Evolutionary conservation across 2,797 vertebrate genomes (phyloP).

Genomic region (Xenops minutus): DNA sequence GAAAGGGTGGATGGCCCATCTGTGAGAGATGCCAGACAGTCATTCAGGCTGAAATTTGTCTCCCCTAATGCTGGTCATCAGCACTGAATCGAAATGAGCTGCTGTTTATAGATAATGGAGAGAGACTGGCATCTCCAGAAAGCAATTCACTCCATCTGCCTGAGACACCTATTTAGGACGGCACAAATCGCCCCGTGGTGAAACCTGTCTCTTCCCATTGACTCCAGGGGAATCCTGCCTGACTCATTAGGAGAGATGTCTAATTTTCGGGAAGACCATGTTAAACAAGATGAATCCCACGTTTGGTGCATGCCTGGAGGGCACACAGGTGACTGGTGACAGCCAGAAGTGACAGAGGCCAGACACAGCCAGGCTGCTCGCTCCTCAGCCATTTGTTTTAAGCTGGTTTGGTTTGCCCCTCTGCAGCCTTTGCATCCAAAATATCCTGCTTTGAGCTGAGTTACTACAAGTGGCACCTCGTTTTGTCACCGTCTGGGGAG

Average conservation of each 20-base stretch:
- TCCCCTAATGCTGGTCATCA: constrained; percentile 7
- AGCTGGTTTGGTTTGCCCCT: neutral
- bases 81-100: constrained; percentile 2
- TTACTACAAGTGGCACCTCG: rapidly evolving
- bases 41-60: constrained; percentile 10
- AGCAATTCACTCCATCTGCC: constrained; percentile 53
- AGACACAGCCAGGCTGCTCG: neutral
- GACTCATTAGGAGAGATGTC: constrained; percentile 11
- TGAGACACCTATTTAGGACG: constrained; percentile 47
- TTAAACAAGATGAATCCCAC: constrained; percentile 45
- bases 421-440: neutral
- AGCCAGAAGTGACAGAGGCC: neutral
- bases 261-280: constrained; percentile 1
- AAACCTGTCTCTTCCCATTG: constrained; percentile 42
- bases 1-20: neutral
- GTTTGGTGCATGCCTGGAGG: constrained; percentile 1
- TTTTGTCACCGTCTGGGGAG: neutral
- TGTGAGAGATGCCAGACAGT: neutral
- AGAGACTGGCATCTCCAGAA: constrained; percentile 36
- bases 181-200: constrained; percentile 1
- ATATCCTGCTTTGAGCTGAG: neutral
- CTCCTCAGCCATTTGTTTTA: neutral
- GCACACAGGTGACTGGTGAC: neutral
- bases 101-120: constrained; percentile 29
- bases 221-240: neutral